Evolutionary conservation across 1,140 invertebrate genomes (phyloP), one percentile per base, ranked within the genome.

Genomic region (Drosophila murphyi): DNA sequence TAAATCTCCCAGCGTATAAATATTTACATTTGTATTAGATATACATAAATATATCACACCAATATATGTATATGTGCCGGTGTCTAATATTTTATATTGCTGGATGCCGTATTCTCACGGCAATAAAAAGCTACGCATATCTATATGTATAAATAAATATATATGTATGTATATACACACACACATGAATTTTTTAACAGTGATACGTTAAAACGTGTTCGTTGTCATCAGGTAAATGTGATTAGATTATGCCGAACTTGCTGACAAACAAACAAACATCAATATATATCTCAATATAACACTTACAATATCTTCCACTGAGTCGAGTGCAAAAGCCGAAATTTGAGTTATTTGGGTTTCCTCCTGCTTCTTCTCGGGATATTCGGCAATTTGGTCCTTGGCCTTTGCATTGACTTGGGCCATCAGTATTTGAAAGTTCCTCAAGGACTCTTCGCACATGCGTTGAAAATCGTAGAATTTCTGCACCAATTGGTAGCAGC

Each of bases 401-500:
- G 4, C 37, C 3, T 70, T 52, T 39, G 20, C 32, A 29, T 64
- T 41, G 3, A 76, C 71, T 67, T 78, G 64, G 5, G 20, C 12
- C 12, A 89, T 43, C 3, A 89, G 78, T 31, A 76, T 78, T 20
- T 80, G 54, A 39, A 89, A 89, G 47, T 89, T 89, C 3, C 60
- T 65, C 34, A 70, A 67, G 48, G 85, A 89, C 55, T 89, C 85
- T 50, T 81, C 72, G 65, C 85, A 89, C 85, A 89, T 89, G 52
- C 78, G 70, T 76, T 89, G 85, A 60, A 89, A 89, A 45, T 80
- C 78, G 35, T 85, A 48, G 35, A 89, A 89, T 57, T 81, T 78
- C 12, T 81, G 80, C 28, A 89, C 80, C 56, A 89, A 41, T 32
- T 89, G 78, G 52, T 85, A 89, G 55, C 85, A 89, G 47, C 80